Conservation (phyloP, 1,140 invertebrate species). For the Nebria ingens region DNA sequence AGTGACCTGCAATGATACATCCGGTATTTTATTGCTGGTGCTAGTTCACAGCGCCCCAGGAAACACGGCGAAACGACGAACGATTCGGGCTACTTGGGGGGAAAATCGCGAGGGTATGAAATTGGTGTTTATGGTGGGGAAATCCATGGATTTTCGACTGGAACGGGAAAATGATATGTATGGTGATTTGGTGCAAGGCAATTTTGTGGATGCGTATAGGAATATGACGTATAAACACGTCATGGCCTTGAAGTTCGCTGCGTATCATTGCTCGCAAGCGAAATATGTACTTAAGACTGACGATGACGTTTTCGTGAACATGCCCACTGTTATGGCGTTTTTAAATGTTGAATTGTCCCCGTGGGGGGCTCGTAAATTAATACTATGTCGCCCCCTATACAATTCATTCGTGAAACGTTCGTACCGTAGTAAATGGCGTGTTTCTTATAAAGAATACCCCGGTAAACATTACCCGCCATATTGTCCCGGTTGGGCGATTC, state of each 20-base stretch:
- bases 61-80: constrained; percentile 47
- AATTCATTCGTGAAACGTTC: constrained; percentile 44
- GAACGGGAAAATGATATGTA: constrained; percentile 47
- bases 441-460: constrained; percentile 55
- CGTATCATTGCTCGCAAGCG: constrained; percentile 54
- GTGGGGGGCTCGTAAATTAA: constrained; percentile 44
- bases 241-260: constrained; percentile 72
- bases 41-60: constrained; percentile 56
- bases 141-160: constrained; percentile 41
- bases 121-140: constrained; percentile 61
- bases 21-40: constrained; percentile 42
- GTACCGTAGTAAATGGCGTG: constrained; percentile 68
- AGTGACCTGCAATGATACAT: constrained; percentile 23
- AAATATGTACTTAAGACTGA: constrained; percentile 68
- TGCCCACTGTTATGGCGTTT: constrained; percentile 50
- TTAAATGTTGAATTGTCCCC: constrained; percentile 44
- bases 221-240: constrained; percentile 84
- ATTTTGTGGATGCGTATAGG: constrained; percentile 66
- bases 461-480: constrained; percentile 56
- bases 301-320: constrained; percentile 71
- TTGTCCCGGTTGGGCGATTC: constrained; percentile 63
- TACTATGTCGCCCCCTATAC: constrained; percentile 45
- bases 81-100: constrained; percentile 61
- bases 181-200: constrained; percentile 67
- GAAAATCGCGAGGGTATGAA: constrained; percentile 32